Evolutionary conservation across 2,888 invertebrate species (phyloP), one percentile per base, ranked within the genome.

Genomic region (Oconnorella tubifera): DNA sequence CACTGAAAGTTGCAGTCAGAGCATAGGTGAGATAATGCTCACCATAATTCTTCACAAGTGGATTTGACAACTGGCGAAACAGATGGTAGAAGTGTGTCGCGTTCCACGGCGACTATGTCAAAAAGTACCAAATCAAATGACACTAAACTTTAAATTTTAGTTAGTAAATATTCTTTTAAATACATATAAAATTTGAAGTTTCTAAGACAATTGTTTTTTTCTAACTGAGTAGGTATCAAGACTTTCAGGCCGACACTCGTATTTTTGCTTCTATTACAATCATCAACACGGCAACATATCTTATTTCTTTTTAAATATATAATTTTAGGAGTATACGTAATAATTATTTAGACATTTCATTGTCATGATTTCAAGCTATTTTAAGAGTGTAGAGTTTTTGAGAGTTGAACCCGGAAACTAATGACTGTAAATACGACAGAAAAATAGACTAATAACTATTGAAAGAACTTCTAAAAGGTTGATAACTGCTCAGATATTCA

Each of bases 1-100:
- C n/a, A n/a, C n/a, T 40, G 40, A 40, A 40, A 40, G 40, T 40
- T 40, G 40, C 40, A 40, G 40, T 40, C 40, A 40, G 19, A 40
- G 40, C 40, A 40, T 40, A 19, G 40, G 10, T 40, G 40, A 40
- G 40, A 40, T 19, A 40, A 19, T 19, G 40, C 40, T 40, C 40
- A 40, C 19, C 40, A 40, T 10, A 40, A 40, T 40, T 40, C 40
- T 40, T 40, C 40, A 40, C 40, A 40, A 40, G 40, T 40, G 40
- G 40, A 40, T 40, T 40, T 40, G 19, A 40, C 40, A 40, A 40
- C 40, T 40, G 40, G 40, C 19, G 40, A 40, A 40, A 40, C 40
- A 40, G 40, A 40, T 40, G 40, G 40, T 40, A 10, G 19, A 19
- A 40, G 40, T 40, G 40, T 40, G 40, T 40, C 10, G 40, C 40